Evolutionary conservation across 1,140 invertebrate species (phyloP).

Genomic region (Hestina assimilis): DNA sequence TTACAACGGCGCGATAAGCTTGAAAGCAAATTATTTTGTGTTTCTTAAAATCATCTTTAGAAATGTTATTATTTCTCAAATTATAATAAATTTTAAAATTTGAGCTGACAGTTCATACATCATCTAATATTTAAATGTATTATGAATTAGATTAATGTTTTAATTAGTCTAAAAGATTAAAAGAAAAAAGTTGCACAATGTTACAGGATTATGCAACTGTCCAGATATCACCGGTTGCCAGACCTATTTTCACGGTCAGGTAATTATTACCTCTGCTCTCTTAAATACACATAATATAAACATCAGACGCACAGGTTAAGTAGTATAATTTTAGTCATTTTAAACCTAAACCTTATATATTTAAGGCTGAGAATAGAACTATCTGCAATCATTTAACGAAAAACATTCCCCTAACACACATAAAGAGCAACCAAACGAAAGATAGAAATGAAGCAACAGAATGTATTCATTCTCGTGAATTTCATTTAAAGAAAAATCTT

Average conservation of each 20-base stretch:
- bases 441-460: constrained; percentile 14
- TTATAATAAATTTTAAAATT: too few relatives aligned
- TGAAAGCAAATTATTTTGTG: too few relatives aligned
- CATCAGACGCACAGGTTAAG: constrained; percentile 4
- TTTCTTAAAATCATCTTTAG: too few relatives aligned
- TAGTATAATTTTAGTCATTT: neutral
- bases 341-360: neutral
- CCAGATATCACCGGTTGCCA: constrained; percentile 16
- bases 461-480: constrained; percentile 19
- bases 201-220: neutral
- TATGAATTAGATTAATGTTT: too few relatives aligned
- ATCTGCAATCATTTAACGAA: neutral
- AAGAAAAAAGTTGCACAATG: constrained; percentile 15
- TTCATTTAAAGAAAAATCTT: constrained; percentile 4
- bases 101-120: too few relatives aligned
- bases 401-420: constrained; percentile 22
- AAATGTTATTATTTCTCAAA: too few relatives aligned
- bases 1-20: too few relatives aligned
- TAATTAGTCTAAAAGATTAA: constrained; percentile 10
- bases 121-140: too few relatives aligned
- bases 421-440: constrained; percentile 20
- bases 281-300: constrained; percentile 22
- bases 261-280: constrained; percentile 26
- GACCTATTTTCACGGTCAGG: constrained; percentile 22
- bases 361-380: constrained; percentile 1